These are phyloP conservation scores for Romanogobio albipinnatus DNA, from an alignment of 2,113 vertebrate species.

Conservation along the genomic window DNA sequence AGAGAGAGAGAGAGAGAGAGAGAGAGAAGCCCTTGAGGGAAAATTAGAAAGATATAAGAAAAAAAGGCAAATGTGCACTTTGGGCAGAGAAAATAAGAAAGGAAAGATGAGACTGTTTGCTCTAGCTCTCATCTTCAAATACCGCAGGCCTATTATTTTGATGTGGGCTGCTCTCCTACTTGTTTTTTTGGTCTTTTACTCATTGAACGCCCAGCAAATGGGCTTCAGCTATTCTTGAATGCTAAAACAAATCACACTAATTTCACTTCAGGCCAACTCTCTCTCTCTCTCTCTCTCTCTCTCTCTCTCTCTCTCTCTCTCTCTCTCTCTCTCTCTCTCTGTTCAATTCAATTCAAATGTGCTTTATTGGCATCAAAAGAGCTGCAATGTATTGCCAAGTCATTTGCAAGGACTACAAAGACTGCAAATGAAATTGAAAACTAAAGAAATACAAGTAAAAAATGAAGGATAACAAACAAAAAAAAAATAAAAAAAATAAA, in stretches of 20 bases:
- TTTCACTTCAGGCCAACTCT: constrained; percentile 50
- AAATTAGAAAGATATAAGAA: not conserved
- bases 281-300: constrained; percentile 21
- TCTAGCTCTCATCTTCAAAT: constrained; percentile 23
- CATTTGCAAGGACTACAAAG: constrained; percentile 1
- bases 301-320: constrained; percentile 30
- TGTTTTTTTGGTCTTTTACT: constrained; percentile 54
- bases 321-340: constrained; percentile 30
- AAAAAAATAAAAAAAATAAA: not conserved
- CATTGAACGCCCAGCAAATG: constrained; percentile 57
- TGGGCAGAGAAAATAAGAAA: constrained; percentile 18
- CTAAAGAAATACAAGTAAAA: not conserved
- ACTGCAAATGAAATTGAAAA: constrained; percentile 7
- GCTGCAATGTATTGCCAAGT: not conserved
- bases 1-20: too few relatives aligned
- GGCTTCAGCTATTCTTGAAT: constrained; percentile 59
- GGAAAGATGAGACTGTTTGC: constrained; percentile 25
- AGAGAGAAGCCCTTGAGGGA: constrained; percentile 1
- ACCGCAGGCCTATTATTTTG: constrained; percentile 41
- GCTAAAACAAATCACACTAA: constrained; percentile 60
- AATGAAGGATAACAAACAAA: not conserved
- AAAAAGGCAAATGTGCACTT: constrained; percentile 30
- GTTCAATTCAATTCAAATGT: constrained; percentile 20
- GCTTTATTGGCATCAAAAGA: not conserved
- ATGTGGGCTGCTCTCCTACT: constrained; percentile 28